Conservation (phyloP, 2,113 vertebrate genomes). For the Silurus glanis region DNA sequence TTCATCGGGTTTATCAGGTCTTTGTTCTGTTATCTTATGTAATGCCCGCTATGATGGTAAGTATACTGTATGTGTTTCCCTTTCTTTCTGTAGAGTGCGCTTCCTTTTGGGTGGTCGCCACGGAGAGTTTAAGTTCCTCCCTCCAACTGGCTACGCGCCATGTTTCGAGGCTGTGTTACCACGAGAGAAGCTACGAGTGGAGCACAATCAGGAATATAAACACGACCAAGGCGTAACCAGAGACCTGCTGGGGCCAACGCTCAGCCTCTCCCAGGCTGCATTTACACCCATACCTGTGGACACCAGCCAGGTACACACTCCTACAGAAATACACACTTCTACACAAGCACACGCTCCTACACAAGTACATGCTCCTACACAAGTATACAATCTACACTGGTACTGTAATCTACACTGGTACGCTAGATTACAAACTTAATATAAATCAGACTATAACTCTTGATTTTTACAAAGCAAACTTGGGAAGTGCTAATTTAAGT, state of each 20-base stretch:
- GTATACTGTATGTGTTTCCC: neutral
- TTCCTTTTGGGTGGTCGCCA: conserved; percentile 92
- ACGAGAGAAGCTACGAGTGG: conserved; percentile 89
- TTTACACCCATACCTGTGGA: conserved; percentile 92
- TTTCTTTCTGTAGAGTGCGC: conserved; percentile 73
- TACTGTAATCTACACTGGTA: no score
- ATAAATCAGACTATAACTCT: no score
- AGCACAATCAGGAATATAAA: conserved; percentile 86
- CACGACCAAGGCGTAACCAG: conserved; percentile 79
- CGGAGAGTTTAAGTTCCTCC: conserved; percentile 96
- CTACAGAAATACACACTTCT: conserved; percentile 73
- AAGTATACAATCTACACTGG: no score
- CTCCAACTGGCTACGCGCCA: conserved; percentile 89
- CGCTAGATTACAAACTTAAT: no score
- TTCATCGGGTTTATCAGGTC: neutral
- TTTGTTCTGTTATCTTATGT: neutral
- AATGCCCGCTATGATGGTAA: neutral
- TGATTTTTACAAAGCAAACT: no score
- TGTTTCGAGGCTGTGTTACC: conserved; percentile 93
- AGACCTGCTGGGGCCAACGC: conserved; percentile 84
- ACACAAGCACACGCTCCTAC: neutral
- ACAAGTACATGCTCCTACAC: neutral
- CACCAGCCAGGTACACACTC: conserved; percentile 82
- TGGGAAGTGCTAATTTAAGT: no score
- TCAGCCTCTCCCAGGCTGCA: conserved; percentile 88